Evolutionary conservation across 2,888 invertebrate species (phyloP), one percentile per base, ranked within the genome.

Genomic region (Drosophila flavopinicola): DNA sequence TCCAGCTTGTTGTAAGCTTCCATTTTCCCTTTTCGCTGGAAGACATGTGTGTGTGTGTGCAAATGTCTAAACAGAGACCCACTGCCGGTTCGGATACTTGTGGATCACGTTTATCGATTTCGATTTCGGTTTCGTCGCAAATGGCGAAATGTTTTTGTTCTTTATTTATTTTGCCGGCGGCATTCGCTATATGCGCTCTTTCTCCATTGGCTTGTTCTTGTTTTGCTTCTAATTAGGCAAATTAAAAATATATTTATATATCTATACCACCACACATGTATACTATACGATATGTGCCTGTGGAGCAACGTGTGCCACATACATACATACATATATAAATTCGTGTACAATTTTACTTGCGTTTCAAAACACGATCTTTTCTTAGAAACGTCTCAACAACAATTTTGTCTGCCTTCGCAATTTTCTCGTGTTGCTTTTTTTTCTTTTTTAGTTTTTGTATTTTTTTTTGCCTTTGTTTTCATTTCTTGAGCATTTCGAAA

Each of bases 61-160:
- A 24, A 17, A n/a, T 47, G 27, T 11, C 49, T 27, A 56, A 51
- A 45, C 30, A 48, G 56, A 57, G 27, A n/a, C n/a, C 51, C 24
- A 47, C 29, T 39, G 33, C 41, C 48, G 52, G 32, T 42, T 64
- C 38, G 39, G 33, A 41, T 61, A 51, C 37, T 74, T 61, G 54
- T 56, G 68, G 76, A 76, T 85, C 83, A 68, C 75, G 75, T 69
- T 78, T 78, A 85, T 85, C 65, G 79, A 79, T 79, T 85, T 77
- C 57, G 44, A 59, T 66, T 83, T 75, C 61, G 56, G 61, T 64
- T 67, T 61, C 56, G 59, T 60, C 48, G 53, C 48, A 37, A 66
- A 57, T 11, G 44, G 44, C 59, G 29, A 29, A 29, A 58, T 57
- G 39, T 69, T 49, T 44, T 51, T 23, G 13, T 38, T 67, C 13